Conservation (phyloP, 2,113 vertebrate species). For the Megatriorchis doriae region DNA sequence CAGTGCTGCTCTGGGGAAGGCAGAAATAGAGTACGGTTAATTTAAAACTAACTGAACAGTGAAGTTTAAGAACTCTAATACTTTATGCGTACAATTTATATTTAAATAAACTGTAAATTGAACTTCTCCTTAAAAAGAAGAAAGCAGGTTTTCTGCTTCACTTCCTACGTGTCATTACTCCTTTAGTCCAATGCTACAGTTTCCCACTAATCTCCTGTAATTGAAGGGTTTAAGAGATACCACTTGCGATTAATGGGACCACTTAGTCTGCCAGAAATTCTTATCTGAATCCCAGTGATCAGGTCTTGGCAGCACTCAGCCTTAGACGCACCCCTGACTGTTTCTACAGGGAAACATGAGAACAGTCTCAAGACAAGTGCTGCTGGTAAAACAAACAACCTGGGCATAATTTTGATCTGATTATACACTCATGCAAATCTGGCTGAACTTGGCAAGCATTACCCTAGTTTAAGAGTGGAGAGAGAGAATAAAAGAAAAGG, state of each 20-base stretch:
- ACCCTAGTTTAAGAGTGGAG: not conserved
- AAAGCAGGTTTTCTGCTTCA: conserved; percentile 64
- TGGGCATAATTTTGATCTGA: not conserved
- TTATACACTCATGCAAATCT: not conserved
- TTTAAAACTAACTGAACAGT: conserved; percentile 9
- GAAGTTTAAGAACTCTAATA: not conserved
- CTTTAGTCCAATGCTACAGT: conserved; percentile 7
- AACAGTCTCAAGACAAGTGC: not conserved
- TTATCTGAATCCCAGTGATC: not conserved
- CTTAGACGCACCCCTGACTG: not conserved
- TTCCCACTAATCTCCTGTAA: conserved; percentile 59
- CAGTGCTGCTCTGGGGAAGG: not conserved
- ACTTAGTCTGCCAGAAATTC: conserved; percentile 35
- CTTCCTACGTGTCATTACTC: conserved; percentile 44
- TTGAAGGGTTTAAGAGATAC: conserved; percentile 56
- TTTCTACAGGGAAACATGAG: not conserved
- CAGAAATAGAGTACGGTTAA: not conserved
- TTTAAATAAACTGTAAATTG: conserved; percentile 57
- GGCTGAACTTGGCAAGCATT: not conserved
- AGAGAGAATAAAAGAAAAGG: not conserved
- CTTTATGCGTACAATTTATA: conserved; percentile 2
- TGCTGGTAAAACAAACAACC: not conserved
- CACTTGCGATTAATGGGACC: conserved; percentile 22
- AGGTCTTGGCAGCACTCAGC: not conserved
- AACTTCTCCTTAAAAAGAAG: conserved; percentile 12